These are phyloP conservation scores for Lonchura striata DNA, from an alignment of 2,113 vertebrate genomes.

Conservation along the genomic window DNA sequence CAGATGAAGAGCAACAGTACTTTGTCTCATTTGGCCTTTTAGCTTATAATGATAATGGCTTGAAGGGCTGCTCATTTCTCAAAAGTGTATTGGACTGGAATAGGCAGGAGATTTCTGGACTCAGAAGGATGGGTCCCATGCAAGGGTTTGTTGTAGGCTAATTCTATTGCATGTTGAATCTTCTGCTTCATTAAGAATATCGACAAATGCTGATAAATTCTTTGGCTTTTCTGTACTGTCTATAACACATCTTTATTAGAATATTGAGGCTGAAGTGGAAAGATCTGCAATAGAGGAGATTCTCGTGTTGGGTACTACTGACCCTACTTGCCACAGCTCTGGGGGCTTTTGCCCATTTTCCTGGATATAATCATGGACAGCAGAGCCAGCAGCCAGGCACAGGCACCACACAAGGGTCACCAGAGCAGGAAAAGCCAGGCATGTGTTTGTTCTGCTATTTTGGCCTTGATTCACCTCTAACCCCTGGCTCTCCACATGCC, in stretches of 20 bases:
- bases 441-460: accelerated
- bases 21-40: conserved; percentile 61
- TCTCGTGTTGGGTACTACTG: background rate
- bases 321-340: background rate
- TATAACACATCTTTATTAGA: background rate
- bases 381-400: background rate
- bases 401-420: accelerated
- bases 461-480: background rate
- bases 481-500: accelerated
- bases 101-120: conserved; percentile 40
- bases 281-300: background rate
- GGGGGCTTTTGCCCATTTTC: background rate
- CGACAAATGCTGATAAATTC: conserved; percentile 73
- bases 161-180: conserved; percentile 69
- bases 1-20: conserved; percentile 54
- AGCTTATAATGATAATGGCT: conserved; percentile 42
- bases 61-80: conserved; percentile 42
- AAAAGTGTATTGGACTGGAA: conserved; percentile 51
- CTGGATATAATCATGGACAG: accelerated
- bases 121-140: conserved; percentile 12
- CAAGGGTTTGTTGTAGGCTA: conserved; percentile 60
- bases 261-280: conserved; percentile 3
- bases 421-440: background rate
- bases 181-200: conserved; percentile 75
- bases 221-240: conserved; percentile 50